Evolutionary conservation across 2,888 invertebrate genomes (phyloP).

Genomic region (Eutolmus rufibarbis): DNA sequence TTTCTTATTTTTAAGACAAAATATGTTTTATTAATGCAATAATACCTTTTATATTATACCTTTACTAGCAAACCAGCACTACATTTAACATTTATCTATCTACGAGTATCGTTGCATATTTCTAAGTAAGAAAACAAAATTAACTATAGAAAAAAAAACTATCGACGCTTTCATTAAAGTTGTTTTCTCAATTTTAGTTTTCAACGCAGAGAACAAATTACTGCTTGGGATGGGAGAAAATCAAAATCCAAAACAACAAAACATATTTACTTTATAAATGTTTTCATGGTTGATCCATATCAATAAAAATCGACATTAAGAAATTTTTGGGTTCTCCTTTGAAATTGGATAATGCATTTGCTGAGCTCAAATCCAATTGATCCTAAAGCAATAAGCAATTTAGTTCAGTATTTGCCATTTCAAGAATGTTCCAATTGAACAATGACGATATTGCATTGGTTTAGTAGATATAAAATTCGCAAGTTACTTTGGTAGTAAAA

Average conservation of each 20-base stretch:
- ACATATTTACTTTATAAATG: not conserved
- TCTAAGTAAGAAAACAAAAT: too few relatives aligned
- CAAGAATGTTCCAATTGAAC: not conserved
- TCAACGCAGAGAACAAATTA: not conserved
- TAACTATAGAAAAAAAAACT: too few relatives aligned
- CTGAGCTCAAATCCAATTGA: not conserved
- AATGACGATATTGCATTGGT: not conserved
- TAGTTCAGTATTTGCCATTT: not conserved
- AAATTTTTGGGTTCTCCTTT: not conserved
- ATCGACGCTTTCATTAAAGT: not conserved
- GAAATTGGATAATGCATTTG: not conserved
- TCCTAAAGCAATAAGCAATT: not conserved
- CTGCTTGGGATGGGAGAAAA: not conserved
- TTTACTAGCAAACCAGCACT: too few relatives aligned
- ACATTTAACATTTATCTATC: too few relatives aligned
- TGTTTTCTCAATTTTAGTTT: not conserved
- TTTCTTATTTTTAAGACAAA: too few relatives aligned
- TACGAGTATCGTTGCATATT: too few relatives aligned
- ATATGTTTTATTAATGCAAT: too few relatives aligned
- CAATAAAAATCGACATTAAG: not conserved
- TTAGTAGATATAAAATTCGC: not conserved
- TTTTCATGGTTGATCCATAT: not conserved
- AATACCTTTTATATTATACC: too few relatives aligned
- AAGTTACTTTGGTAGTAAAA: not conserved
- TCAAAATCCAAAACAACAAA: not conserved